Evolutionary conservation across 2,888 invertebrate genomes (phyloP), one percentile per base, ranked within the genome.

Genomic region (Noctua comes): DNA sequence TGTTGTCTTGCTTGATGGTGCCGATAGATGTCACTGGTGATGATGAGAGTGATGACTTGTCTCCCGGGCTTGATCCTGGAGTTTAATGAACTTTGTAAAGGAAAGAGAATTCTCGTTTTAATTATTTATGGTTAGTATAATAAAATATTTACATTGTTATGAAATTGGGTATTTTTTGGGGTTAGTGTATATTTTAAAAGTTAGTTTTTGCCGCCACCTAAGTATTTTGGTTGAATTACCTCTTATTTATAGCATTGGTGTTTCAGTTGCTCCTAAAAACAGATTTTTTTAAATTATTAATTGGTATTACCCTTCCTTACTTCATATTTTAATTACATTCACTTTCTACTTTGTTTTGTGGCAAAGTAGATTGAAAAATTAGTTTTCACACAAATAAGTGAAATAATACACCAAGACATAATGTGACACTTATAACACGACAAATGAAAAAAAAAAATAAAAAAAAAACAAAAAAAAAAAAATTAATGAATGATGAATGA

Each of bases 31-130:
- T 93, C 77, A 94, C 95, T 88, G 97, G 97, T 48, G 97, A 97
- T 51, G 96, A 91, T 79, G 96, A 93, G 8, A 95, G 89, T 43
- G 96, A 95, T 69, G 97, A 96, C 89, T 93, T 93, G 59, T 97
- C 97, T 64, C 95, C 95, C 48, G 96, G 95, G 78, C 96, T 97
- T 62, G 97, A 97, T 86, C 96, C 97, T 97, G 92, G 88, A 93
- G 86, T 90, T 89, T 87, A 91, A 91, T 89, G 86, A 79, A 91
- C 90, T 91, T 89, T 87, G 82, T 91, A 90, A 88, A 91, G 73
- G 88, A 91, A 86, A 85, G 80, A 88, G 79, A 83, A 80, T 87
- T 79, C 64, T 83, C 27, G 59, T 78, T 77, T 82, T 79, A 77
- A 83, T 84, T 86, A 78, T 78, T 54, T 72, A 73, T 83, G n/a